A percentile compares a stretch with the other conserved stretches of the same genome.
Conservation (phyloP, 2,113 vertebrate genomes). For the Arizona elegans region DNA sequence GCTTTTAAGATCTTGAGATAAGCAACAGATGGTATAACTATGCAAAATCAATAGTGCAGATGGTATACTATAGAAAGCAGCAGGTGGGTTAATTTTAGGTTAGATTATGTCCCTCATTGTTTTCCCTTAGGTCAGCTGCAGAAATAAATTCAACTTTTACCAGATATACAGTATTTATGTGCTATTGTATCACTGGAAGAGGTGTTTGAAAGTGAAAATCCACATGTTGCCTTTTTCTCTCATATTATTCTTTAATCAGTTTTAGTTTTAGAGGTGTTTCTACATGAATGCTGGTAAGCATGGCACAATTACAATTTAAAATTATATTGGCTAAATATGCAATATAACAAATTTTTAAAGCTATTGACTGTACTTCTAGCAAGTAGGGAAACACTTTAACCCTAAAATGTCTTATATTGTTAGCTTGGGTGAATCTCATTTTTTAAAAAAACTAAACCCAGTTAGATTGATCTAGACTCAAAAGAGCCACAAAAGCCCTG, state of each 20-base stretch:
- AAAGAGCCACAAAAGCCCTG: not conserved
- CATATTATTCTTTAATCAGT: not conserved
- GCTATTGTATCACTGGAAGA: slow-evolving; percentile 14
- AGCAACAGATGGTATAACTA: slow-evolving; percentile 14
- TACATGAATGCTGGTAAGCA: not conserved
- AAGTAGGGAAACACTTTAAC: not conserved
- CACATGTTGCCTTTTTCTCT: not conserved
- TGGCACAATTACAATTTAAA: not conserved
- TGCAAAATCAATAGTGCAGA: not conserved
- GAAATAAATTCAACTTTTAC: not conserved
- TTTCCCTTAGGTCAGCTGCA: not conserved
- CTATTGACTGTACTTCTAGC: not conserved
- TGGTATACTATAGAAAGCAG: not conserved
- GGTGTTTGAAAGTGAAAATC: slow-evolving; percentile 22
- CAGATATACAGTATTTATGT: not conserved
- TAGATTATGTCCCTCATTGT: not conserved
- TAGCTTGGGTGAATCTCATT: not conserved
- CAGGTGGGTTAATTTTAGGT: not conserved
- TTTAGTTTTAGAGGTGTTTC: not conserved
- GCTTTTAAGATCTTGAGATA: not conserved
- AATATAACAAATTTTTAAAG: not conserved
- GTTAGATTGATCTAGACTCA: not conserved
- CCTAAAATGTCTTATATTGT: not conserved
- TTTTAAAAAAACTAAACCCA: not conserved
- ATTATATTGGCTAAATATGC: not conserved